Conservation (phyloP, 2,888 invertebrate genomes). For the Nebria salina region DNA sequence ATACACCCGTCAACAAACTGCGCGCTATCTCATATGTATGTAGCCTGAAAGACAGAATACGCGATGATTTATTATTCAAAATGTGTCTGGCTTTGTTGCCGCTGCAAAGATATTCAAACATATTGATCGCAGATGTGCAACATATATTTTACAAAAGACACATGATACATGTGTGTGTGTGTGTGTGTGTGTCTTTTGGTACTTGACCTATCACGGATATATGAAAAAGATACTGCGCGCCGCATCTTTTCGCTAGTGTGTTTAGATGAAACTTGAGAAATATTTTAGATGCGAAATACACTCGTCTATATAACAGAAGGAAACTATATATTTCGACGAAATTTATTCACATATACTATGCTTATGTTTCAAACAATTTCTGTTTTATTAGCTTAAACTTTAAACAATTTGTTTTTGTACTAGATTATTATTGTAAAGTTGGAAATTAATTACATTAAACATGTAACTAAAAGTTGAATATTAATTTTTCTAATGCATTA, state of each 20-base stretch:
- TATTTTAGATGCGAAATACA: background rate
- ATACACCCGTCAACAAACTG: too few relatives aligned
- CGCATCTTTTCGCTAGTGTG: background rate
- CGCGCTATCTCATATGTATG: too few relatives aligned
- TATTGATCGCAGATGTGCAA: background rate
- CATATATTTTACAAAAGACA: background rate
- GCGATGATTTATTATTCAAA: background rate
- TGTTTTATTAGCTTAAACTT: too few relatives aligned
- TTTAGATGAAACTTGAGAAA: background rate
- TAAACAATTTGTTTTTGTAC: too few relatives aligned
- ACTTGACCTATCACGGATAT: background rate
- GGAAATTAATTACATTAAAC: background rate
- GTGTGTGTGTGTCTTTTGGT: background rate
- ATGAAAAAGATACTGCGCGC: background rate
- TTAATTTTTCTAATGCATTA: background rate
- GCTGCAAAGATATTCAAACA: background rate
- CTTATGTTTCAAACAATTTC: too few relatives aligned
- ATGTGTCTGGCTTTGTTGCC: background rate
- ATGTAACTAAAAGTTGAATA: background rate
- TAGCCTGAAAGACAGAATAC: too few relatives aligned
- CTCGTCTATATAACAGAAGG: too few relatives aligned
- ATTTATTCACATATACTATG: too few relatives aligned
- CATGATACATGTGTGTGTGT: background rate
- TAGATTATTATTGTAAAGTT: too few relatives aligned
- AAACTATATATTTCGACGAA: too few relatives aligned